phyloP scores from a whole-genome alignment of 2,113 vertebrate genomes.

The Chloebia gouldiae region DNA sequence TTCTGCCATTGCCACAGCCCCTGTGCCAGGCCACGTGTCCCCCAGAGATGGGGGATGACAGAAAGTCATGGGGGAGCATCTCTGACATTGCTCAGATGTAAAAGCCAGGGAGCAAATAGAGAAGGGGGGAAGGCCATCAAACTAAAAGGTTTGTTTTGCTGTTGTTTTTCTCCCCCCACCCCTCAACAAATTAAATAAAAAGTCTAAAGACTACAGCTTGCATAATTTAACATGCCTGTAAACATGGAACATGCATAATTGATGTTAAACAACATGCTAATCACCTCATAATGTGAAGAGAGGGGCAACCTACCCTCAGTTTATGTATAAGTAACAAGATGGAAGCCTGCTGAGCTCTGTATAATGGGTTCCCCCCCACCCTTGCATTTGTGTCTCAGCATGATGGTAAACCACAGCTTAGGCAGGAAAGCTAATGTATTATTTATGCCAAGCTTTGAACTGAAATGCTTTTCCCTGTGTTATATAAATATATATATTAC shows the following conservation, averaged over 20 bases:
- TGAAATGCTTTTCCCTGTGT: not conserved
- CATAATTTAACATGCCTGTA: slow-evolving; percentile 60
- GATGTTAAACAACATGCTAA: slow-evolving; percentile 56
- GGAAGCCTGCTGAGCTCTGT: slow-evolving; percentile 39
- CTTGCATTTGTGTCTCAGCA: slow-evolving; percentile 12
- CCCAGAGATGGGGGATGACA: not conserved
- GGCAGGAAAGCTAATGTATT: slow-evolving; percentile 34
- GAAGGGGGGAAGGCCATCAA: not conserved
- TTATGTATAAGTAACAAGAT: slow-evolving; percentile 53
- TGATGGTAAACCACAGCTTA: slow-evolving; percentile 9
- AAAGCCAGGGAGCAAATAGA: not conserved
- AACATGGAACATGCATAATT: slow-evolving; percentile 61
- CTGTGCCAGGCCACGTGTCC: rapidly evolving
- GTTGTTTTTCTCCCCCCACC: not conserved
- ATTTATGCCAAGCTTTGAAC: slow-evolving; percentile 43
- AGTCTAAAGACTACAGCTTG: slow-evolving; percentile 42
- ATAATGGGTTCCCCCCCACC: not conserved
- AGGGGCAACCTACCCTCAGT: not conserved
- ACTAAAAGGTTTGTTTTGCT: not conserved
- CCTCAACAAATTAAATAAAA: slow-evolving; percentile 19
- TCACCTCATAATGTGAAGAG: slow-evolving; percentile 35
- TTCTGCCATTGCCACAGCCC: not conserved
- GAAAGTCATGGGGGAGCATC: not conserved
- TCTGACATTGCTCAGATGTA: not conserved
- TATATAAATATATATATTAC: slow-evolving; percentile 15